These are phyloP conservation scores for Linnaemya tessellans DNA, from an alignment of 2,888 invertebrate genomes.

Conservation along the genomic window DNA sequence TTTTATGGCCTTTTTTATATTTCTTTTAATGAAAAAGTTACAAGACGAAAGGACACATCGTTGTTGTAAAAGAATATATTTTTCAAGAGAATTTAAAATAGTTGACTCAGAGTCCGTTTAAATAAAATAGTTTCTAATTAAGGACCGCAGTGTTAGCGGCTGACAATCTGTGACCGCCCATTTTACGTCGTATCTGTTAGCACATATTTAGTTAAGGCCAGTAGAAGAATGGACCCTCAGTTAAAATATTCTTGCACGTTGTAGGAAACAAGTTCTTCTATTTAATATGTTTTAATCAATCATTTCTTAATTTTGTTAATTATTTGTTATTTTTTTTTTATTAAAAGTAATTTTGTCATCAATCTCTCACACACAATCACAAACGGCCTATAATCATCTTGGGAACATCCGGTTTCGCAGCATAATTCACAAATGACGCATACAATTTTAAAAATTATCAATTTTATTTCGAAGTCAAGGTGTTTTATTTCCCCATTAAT, in stretches of 20 bases:
- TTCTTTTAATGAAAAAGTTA: not conserved
- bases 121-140: too few species aligned
- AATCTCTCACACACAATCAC: not conserved
- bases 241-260: too few species aligned
- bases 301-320: not conserved
- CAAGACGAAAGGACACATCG: not conserved
- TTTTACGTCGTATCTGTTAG: too few species aligned
- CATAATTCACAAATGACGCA: conserved; percentile 18
- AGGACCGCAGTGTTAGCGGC: too few species aligned
- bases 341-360: too few species aligned
- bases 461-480: not conserved
- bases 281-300: too few species aligned
- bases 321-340: too few species aligned
- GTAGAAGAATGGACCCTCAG: too few species aligned
- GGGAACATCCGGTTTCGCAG: conserved; percentile 44
- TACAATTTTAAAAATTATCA: conserved; percentile 38
- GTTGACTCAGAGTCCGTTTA: not conserved
- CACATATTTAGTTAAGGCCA: too few species aligned
- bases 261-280: too few species aligned
- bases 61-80: not conserved
- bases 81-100: not conserved
- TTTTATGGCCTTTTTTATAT: not conserved
- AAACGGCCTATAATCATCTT: conserved; percentile 35
- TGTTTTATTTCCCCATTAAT: conserved; percentile 3
- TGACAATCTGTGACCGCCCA: too few species aligned